Percentiles rank a stretch among this genome's conserved stretches.
These are phyloP conservation scores for Rissa tridactyla DNA, from an alignment of 2,113 vertebrate genomes.

Conservation along the genomic window DNA sequence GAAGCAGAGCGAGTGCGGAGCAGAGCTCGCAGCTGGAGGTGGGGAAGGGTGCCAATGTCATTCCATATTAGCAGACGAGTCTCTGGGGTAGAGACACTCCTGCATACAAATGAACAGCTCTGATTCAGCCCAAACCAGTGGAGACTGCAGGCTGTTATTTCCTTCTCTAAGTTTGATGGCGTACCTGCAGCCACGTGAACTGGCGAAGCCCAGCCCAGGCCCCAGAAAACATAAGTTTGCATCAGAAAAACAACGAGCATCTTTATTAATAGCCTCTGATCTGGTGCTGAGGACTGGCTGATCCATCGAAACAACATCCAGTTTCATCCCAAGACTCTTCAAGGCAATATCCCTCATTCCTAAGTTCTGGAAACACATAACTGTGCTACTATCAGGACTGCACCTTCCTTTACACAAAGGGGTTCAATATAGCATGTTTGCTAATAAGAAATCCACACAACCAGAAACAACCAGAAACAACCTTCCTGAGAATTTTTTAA, in stretches of 20 bases:
- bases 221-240: not conserved
- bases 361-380: not conserved
- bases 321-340: not conserved
- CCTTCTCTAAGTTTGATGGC: not conserved
- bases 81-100: not conserved
- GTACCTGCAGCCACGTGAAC: not conserved
- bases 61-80: not conserved
- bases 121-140: not conserved
- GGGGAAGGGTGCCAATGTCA: not conserved
- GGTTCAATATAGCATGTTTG: not conserved
- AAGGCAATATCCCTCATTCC: not conserved
- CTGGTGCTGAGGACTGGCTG: not conserved
- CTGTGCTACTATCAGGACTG: not conserved
- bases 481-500: not conserved
- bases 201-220: not conserved
- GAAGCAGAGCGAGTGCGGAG: rapidly evolving
- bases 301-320: not conserved
- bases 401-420: not conserved
- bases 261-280: not conserved
- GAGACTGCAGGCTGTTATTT: not conserved
- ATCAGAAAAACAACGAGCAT: rapidly evolving
- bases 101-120: not conserved
- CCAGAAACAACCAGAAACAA: not conserved
- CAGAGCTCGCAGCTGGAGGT: not conserved
- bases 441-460: not conserved